Base-by-base conservation (phyloP, 2,113 vertebrate species). In the Rhea pennata region DNA sequence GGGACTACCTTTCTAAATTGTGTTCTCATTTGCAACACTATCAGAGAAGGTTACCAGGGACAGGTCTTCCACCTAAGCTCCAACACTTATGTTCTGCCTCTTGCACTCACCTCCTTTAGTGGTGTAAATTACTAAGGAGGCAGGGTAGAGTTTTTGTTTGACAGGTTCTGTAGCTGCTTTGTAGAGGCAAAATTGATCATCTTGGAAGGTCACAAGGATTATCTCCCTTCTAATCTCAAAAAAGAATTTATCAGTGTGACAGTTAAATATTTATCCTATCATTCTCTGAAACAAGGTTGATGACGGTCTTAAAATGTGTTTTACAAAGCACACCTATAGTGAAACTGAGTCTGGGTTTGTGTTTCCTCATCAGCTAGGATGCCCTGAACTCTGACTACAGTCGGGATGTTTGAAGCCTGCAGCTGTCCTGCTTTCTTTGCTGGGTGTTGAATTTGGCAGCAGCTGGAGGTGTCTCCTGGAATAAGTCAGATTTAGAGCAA, bases 391-490 rank as follows among this genome's bases (percentile, higher is more conserved):
- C 88, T 27, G 20, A 87, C 19, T 42, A 72, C 53, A 87, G 53
- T 40, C 53, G 84, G 92, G 11, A 67, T 91, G 84, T 44, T 39
- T 81, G 66, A 53, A 88, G 61, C n/a, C 69, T 2, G 3, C 61
- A 87, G 44, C 31, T 86, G 40, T 71, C 56, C 59, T 26, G 33
- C 76, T 88, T 44, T 59, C 33, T 39, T 69, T 70, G 58, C 70
- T 84, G 65, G 39, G n/a, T 77, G 83, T 92, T 73, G 61, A 87
- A 91, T 95, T 84, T 61, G 58, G 64, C 71, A 78, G 76, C 76
- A 92, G 51, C 53, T 93, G 80, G 56, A 88, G 24, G 27, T 61
- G 77, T 89, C 76, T 93, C 33, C 80, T 88, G 89, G 79, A 92
- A 46, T 71, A 92, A 88, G 76, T 77, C 73, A 84, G 77, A 70